A percentile compares a stretch with the other conserved stretches of the same genome.
These are phyloP conservation scores for Diplodus sargus DNA, from an alignment of 2,797 vertebrate species.

Conservation along the genomic window DNA sequence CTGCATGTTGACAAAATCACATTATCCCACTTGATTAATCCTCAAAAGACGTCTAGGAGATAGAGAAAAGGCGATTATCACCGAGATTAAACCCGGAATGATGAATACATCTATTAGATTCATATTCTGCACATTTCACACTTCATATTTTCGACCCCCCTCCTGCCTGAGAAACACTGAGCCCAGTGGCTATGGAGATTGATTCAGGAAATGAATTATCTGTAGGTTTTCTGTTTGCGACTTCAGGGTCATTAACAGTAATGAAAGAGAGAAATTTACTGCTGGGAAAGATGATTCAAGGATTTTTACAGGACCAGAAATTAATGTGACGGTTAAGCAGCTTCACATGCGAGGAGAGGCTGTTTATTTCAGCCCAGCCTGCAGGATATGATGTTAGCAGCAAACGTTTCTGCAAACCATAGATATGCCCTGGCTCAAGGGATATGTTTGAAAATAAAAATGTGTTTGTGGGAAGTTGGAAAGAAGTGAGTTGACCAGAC, in stretches of 20 bases:
- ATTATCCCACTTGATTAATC: slow-evolving; percentile 20
- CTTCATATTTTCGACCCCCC: not conserved
- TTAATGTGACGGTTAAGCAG: not conserved
- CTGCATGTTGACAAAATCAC: not conserved
- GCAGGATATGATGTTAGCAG: too few species aligned
- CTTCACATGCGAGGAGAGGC: not conserved
- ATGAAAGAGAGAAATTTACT: slow-evolving; percentile 23
- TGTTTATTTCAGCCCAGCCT: not conserved
- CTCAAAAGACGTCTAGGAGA: slow-evolving; percentile 8
- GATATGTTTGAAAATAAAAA: too few species aligned
- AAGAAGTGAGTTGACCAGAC: too few species aligned
- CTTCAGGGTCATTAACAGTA: slow-evolving; percentile 45
- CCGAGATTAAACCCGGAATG: slow-evolving; percentile 31
- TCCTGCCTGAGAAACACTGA: slow-evolving; percentile 1
- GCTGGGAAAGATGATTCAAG: slow-evolving; percentile 33
- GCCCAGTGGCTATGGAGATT: slow-evolving; percentile 17
- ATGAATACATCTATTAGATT: slow-evolving; percentile 45
- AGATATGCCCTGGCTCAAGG: too few species aligned
- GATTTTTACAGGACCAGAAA: not conserved
- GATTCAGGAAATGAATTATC: slow-evolving; percentile 48
- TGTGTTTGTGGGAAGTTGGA: too few species aligned
- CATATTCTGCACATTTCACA: slow-evolving; percentile 36
- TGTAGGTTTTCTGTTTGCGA: slow-evolving; percentile 25
- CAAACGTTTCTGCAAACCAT: too few species aligned
- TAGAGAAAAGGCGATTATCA: slow-evolving; percentile 20